These are phyloP conservation scores for Sebastes matsubarae DNA, from an alignment of 2,797 vertebrate species.

Conservation along the genomic window DNA sequence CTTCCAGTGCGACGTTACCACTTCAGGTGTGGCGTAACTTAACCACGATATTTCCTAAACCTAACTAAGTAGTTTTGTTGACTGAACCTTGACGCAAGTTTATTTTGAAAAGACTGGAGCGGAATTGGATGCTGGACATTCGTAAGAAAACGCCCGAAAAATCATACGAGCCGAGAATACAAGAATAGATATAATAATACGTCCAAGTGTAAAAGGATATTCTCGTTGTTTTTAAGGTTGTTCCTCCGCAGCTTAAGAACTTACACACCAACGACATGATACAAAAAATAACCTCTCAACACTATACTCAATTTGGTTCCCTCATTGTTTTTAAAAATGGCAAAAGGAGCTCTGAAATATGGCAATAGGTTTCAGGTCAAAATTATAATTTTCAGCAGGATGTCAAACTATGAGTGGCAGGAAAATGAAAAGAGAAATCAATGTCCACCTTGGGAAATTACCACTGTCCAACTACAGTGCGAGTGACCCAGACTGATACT, in stretches of 20 bases:
- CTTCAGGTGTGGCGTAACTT: too few relatives aligned
- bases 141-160: too few relatives aligned
- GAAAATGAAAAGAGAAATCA: conserved; percentile 69
- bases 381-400: conserved; percentile 51
- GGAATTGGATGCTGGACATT: too few relatives aligned
- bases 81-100: too few relatives aligned
- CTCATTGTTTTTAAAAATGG: background rate
- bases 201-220: background rate
- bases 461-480: conserved; percentile 54
- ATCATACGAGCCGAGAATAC: too few relatives aligned
- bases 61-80: too few relatives aligned
- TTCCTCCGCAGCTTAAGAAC: background rate
- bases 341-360: conserved; percentile 10
- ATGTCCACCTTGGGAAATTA: conserved; percentile 72
- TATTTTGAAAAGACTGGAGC: too few relatives aligned
- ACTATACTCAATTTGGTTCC: background rate
- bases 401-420: conserved; percentile 57
- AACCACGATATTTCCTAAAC: too few relatives aligned
- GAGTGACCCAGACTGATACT: conserved; percentile 58
- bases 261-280: too few relatives aligned
- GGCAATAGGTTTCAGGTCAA: conserved; percentile 11
- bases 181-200: fast-evolving
- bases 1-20: fast-evolving
- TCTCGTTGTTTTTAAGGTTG: background rate
- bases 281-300: background rate